Percentiles rank a stretch among this genome's conserved stretches.
phyloP scores from a whole-genome alignment of 2,888 invertebrate genomes.

The Melieria omissa region DNA sequence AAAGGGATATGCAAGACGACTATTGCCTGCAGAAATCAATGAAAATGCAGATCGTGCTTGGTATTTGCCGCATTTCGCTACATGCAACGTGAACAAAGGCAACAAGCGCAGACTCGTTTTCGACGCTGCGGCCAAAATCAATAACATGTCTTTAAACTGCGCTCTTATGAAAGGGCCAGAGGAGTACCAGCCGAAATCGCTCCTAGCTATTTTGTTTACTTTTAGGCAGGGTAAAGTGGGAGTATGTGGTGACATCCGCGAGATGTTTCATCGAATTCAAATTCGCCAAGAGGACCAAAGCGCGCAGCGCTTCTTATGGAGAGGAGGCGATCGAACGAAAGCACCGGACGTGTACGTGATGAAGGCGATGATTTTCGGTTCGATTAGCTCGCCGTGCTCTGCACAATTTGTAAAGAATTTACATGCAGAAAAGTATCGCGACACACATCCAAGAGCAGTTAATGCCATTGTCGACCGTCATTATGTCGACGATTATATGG shows the following conservation, averaged over 20 bases:
- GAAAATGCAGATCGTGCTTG: conserved; percentile 1
- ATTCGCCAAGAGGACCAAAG: background rate
- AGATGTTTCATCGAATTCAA: conserved; percentile 2
- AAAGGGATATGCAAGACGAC: conserved; percentile 15
- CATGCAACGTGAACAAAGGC: conserved; percentile 13
- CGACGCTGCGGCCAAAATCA: conserved; percentile 10
- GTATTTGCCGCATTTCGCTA: conserved; percentile 19
- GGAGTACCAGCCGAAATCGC: background rate
- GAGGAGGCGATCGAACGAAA: background rate
- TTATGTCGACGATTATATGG: conserved; percentile 24
- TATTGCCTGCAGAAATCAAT: background rate
- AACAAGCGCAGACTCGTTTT: conserved; percentile 20
- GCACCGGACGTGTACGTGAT: background rate
- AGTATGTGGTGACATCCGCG: background rate
- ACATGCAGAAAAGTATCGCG: conserved; percentile 28
- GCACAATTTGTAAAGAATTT: conserved; percentile 29
- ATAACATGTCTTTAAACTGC: conserved; percentile 3
- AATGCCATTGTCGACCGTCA: conserved; percentile 28
- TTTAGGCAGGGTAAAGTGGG: background rate
- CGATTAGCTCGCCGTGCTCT: conserved; percentile 24
- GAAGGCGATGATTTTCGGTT: conserved; percentile 8
- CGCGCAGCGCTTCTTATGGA: background rate
- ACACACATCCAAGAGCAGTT: conserved; percentile 24
- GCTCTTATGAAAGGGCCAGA: conserved; percentile 2
- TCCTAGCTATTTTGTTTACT: background rate